Evolutionary conservation across 64 coral and sea anemone genomes (phyloP).

Genomic region (Stylophora pistillata): DNA sequence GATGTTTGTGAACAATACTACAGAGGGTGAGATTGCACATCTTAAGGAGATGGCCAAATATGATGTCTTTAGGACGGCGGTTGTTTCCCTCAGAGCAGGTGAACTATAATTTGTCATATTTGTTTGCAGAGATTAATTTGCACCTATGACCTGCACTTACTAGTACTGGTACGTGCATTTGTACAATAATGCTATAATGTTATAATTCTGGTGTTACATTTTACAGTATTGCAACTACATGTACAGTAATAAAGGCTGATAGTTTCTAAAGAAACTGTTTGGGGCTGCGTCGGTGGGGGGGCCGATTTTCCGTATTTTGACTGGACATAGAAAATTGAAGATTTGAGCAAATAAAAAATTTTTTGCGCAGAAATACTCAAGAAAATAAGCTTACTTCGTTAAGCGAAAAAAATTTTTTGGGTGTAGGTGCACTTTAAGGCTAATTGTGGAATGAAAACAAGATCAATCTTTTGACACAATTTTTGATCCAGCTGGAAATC

Average conservation of each 20-base stretch:
- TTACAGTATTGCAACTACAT: background rate
- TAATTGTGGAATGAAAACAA: too few species aligned
- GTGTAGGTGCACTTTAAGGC: too few species aligned
- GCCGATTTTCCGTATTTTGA: too few species aligned
- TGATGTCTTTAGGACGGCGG: slow-evolving; percentile 71
- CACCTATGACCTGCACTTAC: background rate
- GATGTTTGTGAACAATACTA: slow-evolving; percentile 86
- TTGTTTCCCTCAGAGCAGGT: slow-evolving; percentile 90
- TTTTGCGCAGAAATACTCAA: too few species aligned
- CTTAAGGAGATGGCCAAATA: slow-evolving; percentile 85
- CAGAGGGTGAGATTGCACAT: slow-evolving; percentile 64
- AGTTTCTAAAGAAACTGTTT: too few species aligned
- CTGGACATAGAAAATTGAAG: too few species aligned
- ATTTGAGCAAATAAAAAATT: too few species aligned
- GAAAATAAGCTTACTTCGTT: too few species aligned
- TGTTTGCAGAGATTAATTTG: background rate
- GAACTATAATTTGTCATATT: background rate
- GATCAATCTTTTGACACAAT: background rate
- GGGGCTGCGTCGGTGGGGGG: too few species aligned
- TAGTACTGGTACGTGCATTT: too few species aligned
- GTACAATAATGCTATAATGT: background rate
- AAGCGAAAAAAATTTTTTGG: too few species aligned
- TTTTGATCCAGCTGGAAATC: slow-evolving; percentile 25
- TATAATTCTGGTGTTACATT: background rate
- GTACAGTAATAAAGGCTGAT: too few species aligned